phyloP scores from a whole-genome alignment of 2,888 invertebrate species.

The Ganaspis brasiliensis region DNA sequence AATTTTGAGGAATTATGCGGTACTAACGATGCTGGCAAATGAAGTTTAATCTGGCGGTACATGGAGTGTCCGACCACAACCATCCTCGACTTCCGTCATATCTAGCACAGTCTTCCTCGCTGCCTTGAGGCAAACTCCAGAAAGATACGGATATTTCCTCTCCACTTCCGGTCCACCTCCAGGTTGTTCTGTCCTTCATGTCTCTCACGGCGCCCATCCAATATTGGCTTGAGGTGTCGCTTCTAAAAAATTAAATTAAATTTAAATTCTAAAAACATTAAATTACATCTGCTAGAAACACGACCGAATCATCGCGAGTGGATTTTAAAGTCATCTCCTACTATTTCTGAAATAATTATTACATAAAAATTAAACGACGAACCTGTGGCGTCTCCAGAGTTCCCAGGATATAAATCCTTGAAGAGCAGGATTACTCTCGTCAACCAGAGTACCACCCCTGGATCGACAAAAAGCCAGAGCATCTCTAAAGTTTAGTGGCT shows the following conservation, averaged over 20 bases:
- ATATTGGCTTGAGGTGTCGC: conserved; percentile 95
- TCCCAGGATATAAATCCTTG: conserved; percentile 98
- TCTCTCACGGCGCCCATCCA: conserved; percentile 97
- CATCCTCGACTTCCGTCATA: conserved; percentile 97
- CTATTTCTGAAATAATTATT: conserved; percentile 34
- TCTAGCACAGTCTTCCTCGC: conserved; percentile 91
- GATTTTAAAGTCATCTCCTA: too few species aligned
- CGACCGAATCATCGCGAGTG: too few species aligned
- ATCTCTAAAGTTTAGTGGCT: conserved; percentile 90
- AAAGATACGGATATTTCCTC: conserved; percentile 94
- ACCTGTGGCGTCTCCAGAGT: conserved; percentile 93
- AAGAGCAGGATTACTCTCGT: conserved; percentile 95
- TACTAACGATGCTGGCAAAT: conserved; percentile 96
- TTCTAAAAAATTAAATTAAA: conserved; percentile 80
- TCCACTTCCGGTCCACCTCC: conserved; percentile 94
- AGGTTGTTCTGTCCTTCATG: conserved; percentile 87
- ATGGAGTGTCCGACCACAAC: conserved; percentile 97
- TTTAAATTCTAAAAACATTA: not conserved
- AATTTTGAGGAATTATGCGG: not conserved
- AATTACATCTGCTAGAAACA: too few species aligned
- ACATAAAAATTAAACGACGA: conserved; percentile 63
- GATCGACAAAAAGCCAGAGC: conserved; percentile 90
- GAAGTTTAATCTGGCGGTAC: conserved; percentile 91
- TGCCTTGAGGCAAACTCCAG: conserved; percentile 92
- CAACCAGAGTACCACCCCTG: conserved; percentile 92